Percentiles rank a stretch among this genome's conserved stretches.
Conservation (phyloP, 2,888 invertebrate species). For the Drosophila cognata region DNA sequence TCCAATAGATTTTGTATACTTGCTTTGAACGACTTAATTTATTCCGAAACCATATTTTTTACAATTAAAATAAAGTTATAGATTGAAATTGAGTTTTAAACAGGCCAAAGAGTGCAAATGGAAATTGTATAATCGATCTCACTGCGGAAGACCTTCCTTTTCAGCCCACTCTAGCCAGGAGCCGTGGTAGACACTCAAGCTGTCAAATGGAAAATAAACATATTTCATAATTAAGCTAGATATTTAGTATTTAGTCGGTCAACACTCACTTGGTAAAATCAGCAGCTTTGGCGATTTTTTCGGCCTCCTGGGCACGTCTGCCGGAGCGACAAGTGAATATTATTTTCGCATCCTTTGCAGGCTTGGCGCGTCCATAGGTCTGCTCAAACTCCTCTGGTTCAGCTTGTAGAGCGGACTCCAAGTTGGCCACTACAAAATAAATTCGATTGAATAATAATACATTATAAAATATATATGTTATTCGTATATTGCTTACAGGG, state of each 20-base stretch:
- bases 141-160: conserved; percentile 50
- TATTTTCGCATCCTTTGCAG: conserved; percentile 47
- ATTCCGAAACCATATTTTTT: conserved; percentile 45
- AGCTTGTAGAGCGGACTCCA: conserved; percentile 44
- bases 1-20: neutral
- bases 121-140: neutral
- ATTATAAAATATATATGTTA: neutral
- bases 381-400: conserved; percentile 34
- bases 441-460: neutral
- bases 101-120: conserved; percentile 11
- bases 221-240: neutral
- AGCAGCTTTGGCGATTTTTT: conserved; percentile 45
- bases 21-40: conserved; percentile 30
- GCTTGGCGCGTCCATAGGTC: conserved; percentile 53
- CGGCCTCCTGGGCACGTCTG: conserved; percentile 49
- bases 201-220: conserved; percentile 2
- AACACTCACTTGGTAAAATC: conserved; percentile 58
- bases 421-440: conserved; percentile 44
- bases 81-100: conserved; percentile 1
- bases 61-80: conserved; percentile 11
- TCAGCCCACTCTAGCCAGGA: conserved; percentile 71
- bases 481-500: conserved; percentile 87
- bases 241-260: neutral
- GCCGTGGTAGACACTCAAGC: conserved; percentile 59
- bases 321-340: conserved; percentile 68